phyloP scores from a whole-genome alignment of 1,140 invertebrate species.

The Drosophila pectinifera region DNA sequence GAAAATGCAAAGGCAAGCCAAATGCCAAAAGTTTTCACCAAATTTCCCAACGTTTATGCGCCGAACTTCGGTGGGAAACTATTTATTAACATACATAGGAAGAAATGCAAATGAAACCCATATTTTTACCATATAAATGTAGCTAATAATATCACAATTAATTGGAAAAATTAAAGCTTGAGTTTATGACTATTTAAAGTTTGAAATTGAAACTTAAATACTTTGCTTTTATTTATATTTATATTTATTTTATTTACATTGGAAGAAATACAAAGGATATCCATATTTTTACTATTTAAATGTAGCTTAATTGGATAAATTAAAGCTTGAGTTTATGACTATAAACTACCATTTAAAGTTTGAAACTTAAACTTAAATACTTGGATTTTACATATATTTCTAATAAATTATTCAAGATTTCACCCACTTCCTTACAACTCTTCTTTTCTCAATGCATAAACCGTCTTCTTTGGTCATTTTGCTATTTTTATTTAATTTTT shows the following conservation, averaged over 20 bases:
- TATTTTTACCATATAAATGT: neutral
- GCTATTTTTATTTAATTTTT: conserved; percentile 54
- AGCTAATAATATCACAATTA: neutral
- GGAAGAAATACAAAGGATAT: neutral
- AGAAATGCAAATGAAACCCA: neutral
- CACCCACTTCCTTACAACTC: neutral
- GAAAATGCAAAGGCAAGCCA: conserved; percentile 47
- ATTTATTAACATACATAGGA: neutral
- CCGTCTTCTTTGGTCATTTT: conserved; percentile 37
- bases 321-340: too few relatives aligned
- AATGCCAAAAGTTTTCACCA: conserved; percentile 35
- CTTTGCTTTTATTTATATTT: neutral
- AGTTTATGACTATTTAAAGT: too few relatives aligned
- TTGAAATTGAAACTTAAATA: too few relatives aligned
- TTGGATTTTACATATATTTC: neutral
- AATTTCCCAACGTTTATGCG: conserved; percentile 48
- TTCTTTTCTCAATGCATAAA: conserved; percentile 16
- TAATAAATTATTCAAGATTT: neutral
- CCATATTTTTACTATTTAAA: neutral
- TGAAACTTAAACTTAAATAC: too few relatives aligned
- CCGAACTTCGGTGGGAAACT: neutral
- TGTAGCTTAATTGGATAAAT: neutral
- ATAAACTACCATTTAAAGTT: too few relatives aligned
- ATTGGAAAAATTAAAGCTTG: too few relatives aligned
- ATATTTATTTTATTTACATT: neutral